Conservation (phyloP, 2,888 invertebrate genomes). For the Cephonodes hylas region DNA sequence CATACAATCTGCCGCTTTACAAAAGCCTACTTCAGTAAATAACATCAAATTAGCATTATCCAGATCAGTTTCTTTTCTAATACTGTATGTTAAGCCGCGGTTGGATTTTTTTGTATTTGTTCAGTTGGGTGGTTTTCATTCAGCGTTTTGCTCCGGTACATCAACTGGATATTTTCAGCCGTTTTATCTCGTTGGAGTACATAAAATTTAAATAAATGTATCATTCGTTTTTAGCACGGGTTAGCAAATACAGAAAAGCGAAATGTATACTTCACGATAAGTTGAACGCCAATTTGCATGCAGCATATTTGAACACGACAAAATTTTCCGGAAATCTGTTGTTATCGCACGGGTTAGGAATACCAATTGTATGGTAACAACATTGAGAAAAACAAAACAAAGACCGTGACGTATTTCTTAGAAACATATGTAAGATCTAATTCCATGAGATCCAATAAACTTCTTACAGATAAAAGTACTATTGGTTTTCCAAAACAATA, state of each 20-base stretch:
- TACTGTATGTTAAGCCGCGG: background rate
- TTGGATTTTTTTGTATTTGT: background rate
- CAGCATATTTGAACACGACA: slow-evolving; percentile 23
- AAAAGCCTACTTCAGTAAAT: slow-evolving; percentile 12
- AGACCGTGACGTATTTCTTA: background rate
- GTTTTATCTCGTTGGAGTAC: background rate
- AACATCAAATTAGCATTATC: background rate
- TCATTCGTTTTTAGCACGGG: background rate
- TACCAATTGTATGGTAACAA: background rate
- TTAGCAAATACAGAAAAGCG: slow-evolving; percentile 21
- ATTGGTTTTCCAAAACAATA: too few relatives aligned
- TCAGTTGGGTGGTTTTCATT: background rate
- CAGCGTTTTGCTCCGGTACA: background rate
- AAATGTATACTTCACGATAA: slow-evolving; percentile 23
- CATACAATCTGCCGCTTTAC: slow-evolving; percentile 18
- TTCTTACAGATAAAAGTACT: too few relatives aligned
- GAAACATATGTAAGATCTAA: background rate
- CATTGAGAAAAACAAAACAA: background rate
- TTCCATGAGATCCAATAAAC: too few relatives aligned
- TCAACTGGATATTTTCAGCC: background rate
- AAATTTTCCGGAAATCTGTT: slow-evolving; percentile 21
- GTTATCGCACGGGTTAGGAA: background rate
- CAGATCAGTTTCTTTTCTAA: background rate
- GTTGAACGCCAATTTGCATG: slow-evolving; percentile 24
- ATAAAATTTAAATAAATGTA: background rate